phyloP scores from a whole-genome alignment of 2,113 vertebrate species.

The Chamaetylas fuelleborni region DNA sequence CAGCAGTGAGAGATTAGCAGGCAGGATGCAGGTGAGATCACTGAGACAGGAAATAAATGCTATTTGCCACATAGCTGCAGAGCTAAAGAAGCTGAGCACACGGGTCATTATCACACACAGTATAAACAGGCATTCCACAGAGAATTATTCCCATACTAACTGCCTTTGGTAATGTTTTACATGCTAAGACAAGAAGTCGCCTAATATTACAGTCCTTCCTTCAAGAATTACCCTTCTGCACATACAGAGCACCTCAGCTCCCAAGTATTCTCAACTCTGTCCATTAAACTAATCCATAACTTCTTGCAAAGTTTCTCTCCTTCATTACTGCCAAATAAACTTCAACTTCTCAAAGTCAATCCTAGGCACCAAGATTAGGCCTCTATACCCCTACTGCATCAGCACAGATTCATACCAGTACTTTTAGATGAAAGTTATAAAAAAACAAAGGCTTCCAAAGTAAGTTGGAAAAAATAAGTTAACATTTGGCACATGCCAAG shows the following conservation, averaged over 20 bases:
- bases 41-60: background rate
- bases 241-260: background rate
- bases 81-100: background rate
- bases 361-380: background rate
- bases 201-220: background rate
- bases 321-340: background rate
- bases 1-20: background rate
- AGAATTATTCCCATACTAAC: background rate
- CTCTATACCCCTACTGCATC: background rate
- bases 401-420: background rate
- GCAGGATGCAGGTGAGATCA: constrained; percentile 62
- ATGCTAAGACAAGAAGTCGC: background rate
- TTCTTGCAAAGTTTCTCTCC: background rate
- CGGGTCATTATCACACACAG: background rate
- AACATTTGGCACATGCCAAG: background rate
- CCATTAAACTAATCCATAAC: background rate
- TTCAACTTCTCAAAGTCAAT: background rate
- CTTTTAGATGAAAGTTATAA: background rate
- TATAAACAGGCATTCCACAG: background rate
- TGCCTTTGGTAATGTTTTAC: background rate
- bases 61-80: background rate
- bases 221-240: background rate
- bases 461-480: background rate
- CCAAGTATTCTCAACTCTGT: background rate
- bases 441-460: background rate